These are phyloP conservation scores for Ceyx erithaca DNA, from an alignment of 2,797 vertebrate genomes.

Conservation along the genomic window DNA sequence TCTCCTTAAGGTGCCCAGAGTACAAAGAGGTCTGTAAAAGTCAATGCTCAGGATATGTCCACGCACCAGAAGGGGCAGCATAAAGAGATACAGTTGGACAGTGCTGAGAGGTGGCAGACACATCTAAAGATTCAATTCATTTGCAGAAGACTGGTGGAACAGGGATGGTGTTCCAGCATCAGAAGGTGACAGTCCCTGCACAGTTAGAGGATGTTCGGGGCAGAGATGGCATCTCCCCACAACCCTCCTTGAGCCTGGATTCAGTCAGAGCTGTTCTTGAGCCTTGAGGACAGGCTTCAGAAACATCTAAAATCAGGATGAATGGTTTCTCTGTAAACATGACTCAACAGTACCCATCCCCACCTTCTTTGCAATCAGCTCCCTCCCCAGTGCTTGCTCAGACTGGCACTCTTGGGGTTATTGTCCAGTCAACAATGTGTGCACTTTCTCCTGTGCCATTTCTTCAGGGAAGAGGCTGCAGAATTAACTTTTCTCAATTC, in stretches of 20 bases:
- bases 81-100: not conserved
- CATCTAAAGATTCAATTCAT: not conserved
- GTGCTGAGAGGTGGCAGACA: not conserved
- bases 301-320: not conserved
- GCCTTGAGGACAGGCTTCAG: not conserved
- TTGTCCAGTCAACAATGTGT: accelerated
- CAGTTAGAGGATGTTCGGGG: not conserved
- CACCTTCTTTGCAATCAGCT: not conserved
- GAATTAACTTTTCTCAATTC: not conserved
- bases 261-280: not conserved
- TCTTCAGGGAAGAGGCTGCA: not conserved
- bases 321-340: not conserved
- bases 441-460: not conserved
- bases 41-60: not conserved
- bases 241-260: accelerated
- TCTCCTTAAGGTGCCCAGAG: not conserved
- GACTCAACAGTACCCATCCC: not conserved
- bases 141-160: not conserved
- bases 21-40: not conserved
- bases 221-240: not conserved
- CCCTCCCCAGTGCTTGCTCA: not conserved
- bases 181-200: not conserved
- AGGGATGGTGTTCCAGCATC: not conserved
- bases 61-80: not conserved
- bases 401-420: accelerated